Base-by-base conservation (phyloP, 2,888 invertebrate species). In the Amiota communis region DNA sequence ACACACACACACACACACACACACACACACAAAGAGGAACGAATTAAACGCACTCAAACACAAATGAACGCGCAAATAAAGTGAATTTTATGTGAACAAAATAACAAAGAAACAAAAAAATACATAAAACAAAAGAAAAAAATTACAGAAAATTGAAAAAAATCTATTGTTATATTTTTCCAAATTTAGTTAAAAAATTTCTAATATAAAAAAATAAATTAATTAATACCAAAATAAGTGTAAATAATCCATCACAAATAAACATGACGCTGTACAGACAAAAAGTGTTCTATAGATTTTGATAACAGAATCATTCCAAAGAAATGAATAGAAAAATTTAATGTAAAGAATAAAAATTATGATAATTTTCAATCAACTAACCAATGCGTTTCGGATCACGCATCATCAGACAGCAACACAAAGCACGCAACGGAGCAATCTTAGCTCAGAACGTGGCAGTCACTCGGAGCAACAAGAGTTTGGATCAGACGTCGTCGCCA, bases 101-200 rank as follows among this genome's bases (percentile, higher is more conserved):
- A 9, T 65, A 17, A 17, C 8, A n/a, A 49, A 49, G 15, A 65
- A 65, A 47, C 49, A 77, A 77, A 65, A 47, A 65, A 77, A 77
- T 76, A 74, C 76, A 77, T 78, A 77, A 72, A 78, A 70, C 51
- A 51, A 17, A 46, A 61, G 6, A n/a, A 1, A 70, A n/a, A 2
- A 59, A 56, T n/a, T 51, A 70, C 61, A 53, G 56, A 12, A 70
- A 64, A 59, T 46, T 63, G n/a, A 20, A 59, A 15, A 11, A n/a
- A n/a, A n/a, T n/a, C n/a, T n/a, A n/a, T n/a, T 17, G 11, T 13
- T 8, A 57, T 20, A 59, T 9, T 59, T 20, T 59, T 17, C 20
- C 23, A 59, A 13, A 59, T 23, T 46, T 36, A 63, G 6, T 20
- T 59, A 59, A 23, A 13, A 20, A 63, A 63, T 63, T 23, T 59